Percentiles rank a stretch among this genome's conserved stretches.
Conservation (phyloP, 2,797 vertebrate genomes). For the Lacerta viridis region DNA sequence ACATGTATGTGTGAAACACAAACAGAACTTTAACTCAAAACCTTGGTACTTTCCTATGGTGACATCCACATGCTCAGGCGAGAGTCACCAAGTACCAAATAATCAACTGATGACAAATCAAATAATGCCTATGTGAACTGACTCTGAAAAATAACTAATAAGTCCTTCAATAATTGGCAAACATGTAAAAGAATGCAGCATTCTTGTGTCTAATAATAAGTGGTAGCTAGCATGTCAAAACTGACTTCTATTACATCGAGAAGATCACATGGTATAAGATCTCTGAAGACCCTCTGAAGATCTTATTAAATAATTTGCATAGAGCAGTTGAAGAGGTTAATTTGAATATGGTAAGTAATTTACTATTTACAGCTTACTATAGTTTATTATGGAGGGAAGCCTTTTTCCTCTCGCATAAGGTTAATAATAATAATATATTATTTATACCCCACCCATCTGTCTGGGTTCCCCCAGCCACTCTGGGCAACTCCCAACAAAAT, state of each 20-base stretch:
- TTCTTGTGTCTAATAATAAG: not conserved
- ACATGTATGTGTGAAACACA: too few species aligned
- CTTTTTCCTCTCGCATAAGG: too few species aligned
- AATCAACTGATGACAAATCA: slow-evolving; percentile 5
- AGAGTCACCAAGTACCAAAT: not conserved
- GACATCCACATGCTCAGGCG: not conserved
- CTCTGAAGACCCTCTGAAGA: too few species aligned
- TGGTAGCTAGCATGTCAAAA: not conserved
- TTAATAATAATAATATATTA: too few species aligned
- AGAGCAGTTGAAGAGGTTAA: too few species aligned
- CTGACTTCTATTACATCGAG: not conserved
- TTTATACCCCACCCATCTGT: too few species aligned
- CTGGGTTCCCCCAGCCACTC: too few species aligned
- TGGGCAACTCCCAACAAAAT: too few species aligned
- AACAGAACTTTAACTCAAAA: not conserved
- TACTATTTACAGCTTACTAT: too few species aligned
- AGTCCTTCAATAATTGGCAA: not conserved
- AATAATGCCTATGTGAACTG: not conserved
- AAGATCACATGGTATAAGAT: not conserved
- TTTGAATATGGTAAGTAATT: too few species aligned
- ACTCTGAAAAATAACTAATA: not conserved
- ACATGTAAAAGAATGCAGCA: not conserved
- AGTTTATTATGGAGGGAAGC: too few species aligned
- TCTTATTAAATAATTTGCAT: too few species aligned
- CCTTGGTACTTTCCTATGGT: not conserved